Evolutionary conservation across 2,113 vertebrate genomes (phyloP).

Genomic region (Cyanoderma ruficeps): DNA sequence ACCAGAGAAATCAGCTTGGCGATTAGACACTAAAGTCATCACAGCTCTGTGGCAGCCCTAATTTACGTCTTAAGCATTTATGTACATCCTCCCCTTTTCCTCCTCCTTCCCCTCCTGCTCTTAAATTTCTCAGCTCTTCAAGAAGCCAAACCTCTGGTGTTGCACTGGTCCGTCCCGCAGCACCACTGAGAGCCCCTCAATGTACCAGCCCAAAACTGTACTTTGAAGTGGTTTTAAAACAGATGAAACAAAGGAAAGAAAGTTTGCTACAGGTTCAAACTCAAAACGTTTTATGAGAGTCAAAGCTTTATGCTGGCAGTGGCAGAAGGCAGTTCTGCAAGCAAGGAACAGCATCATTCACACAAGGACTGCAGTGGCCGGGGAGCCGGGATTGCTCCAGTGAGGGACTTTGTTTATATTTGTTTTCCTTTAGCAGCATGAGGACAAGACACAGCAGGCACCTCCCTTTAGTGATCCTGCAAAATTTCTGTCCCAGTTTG

Average conservation of each 20-base stretch:
- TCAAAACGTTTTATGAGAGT: background rate
- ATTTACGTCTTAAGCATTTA: background rate
- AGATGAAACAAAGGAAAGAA: background rate
- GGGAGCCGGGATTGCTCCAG: too few species aligned
- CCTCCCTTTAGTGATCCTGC: background rate
- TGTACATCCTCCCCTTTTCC: background rate
- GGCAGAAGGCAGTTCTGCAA: background rate
- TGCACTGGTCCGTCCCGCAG: background rate
- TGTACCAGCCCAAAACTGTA: background rate
- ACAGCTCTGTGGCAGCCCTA: background rate
- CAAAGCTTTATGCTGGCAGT: background rate
- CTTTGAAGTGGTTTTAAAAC: background rate
- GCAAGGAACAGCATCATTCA: background rate
- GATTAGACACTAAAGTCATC: background rate
- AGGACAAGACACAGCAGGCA: background rate
- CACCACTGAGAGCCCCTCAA: fast-evolving
- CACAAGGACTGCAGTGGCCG: background rate
- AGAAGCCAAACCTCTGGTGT: background rate
- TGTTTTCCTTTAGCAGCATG: background rate
- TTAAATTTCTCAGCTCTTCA: background rate
- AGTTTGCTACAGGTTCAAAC: background rate
- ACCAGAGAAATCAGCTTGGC: background rate
- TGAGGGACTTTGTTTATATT: background rate
- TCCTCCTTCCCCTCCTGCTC: background rate
- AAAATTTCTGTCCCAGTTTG: background rate